A percentile compares a stretch with the other conserved stretches of the same genome.
phyloP scores from a whole-genome alignment of 1,140 invertebrate species.

The Potamilus streckersoni region DNA sequence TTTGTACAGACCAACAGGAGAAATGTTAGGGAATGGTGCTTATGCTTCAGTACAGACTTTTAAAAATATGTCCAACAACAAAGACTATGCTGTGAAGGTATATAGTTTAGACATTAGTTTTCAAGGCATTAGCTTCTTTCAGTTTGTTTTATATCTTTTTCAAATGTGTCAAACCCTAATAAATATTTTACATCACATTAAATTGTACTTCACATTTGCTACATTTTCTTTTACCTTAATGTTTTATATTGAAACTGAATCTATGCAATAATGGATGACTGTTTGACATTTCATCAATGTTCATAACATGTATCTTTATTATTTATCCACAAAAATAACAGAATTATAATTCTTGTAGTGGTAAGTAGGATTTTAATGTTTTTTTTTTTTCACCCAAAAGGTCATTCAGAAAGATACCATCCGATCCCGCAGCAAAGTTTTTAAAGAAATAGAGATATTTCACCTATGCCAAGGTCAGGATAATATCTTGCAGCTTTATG shows the following conservation, averaged over 20 bases:
- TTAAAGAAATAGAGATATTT: slow-evolving; percentile 98
- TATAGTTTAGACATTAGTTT: not conserved
- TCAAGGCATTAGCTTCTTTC: too few relatives aligned
- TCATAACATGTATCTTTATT: too few relatives aligned
- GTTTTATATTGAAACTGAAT: too few relatives aligned
- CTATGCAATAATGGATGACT: too few relatives aligned
- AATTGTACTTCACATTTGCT: too few relatives aligned
- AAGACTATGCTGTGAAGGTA: slow-evolving; percentile 95
- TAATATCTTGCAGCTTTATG: slow-evolving; percentile 96
- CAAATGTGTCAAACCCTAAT: too few relatives aligned
- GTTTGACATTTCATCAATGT: too few relatives aligned
- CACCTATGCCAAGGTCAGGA: slow-evolving; percentile 96
- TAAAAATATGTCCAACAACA: slow-evolving; percentile 87
- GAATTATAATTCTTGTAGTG: too few relatives aligned
- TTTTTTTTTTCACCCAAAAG: slow-evolving; percentile 56
- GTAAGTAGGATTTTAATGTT: not conserved
- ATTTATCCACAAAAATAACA: too few relatives aligned
- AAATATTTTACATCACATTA: too few relatives aligned
- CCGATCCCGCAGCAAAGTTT: slow-evolving; percentile 90
- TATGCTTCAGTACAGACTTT: slow-evolving; percentile 97
- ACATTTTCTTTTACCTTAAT: too few relatives aligned
- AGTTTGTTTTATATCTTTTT: too few relatives aligned
- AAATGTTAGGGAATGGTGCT: slow-evolving; percentile 94
- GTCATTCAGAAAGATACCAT: slow-evolving; percentile 96
- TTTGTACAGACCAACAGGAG: slow-evolving; percentile 93